phyloP scores from a whole-genome alignment of 92 coral and sea anemone species.

The Siderastrea radians region DNA sequence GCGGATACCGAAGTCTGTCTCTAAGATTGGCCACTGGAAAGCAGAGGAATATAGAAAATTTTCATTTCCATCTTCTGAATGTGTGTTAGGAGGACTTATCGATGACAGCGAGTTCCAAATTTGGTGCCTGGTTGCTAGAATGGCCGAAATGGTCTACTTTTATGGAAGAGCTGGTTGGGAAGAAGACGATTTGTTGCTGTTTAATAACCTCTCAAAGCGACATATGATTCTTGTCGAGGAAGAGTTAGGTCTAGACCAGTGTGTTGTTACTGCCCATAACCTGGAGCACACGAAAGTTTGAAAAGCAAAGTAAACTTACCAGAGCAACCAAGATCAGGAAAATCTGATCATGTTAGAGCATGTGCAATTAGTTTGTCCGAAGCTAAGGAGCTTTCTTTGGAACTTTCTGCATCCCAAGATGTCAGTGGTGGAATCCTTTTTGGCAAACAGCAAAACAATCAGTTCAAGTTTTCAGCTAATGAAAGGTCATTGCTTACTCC shows the following conservation, averaged over 20 bases:
- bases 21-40: conserved; percentile 29
- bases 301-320: conserved; percentile 26
- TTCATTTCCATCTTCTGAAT: conserved; percentile 32
- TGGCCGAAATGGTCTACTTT: conserved; percentile 38
- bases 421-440: conserved; percentile 42
- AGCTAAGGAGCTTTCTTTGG: conserved; percentile 15
- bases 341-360: conserved; percentile 1
- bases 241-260: conserved; percentile 24
- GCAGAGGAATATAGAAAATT: conserved; percentile 52
- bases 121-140: conserved; percentile 21
- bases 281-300: conserved; percentile 51
- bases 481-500: background rate
- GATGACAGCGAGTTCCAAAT: conserved; percentile 9
- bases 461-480: conserved; percentile 4
- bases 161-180: conserved; percentile 43
- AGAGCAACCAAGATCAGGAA: conserved; percentile 32
- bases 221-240: conserved; percentile 43
- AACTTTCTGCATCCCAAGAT: conserved; percentile 30
- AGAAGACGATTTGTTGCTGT: conserved; percentile 33
- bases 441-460: conserved; percentile 37
- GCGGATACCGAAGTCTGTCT: conserved; percentile 11
- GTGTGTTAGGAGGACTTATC: conserved; percentile 38
- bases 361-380: conserved; percentile 57
- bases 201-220: conserved; percentile 18
- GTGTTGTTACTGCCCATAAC: conserved; percentile 55